A percentile compares a stretch with the other conserved stretches of the same genome.
These are phyloP conservation scores for Drosophila birchii DNA, from an alignment of 2,888 invertebrate genomes.

Conservation along the genomic window DNA sequence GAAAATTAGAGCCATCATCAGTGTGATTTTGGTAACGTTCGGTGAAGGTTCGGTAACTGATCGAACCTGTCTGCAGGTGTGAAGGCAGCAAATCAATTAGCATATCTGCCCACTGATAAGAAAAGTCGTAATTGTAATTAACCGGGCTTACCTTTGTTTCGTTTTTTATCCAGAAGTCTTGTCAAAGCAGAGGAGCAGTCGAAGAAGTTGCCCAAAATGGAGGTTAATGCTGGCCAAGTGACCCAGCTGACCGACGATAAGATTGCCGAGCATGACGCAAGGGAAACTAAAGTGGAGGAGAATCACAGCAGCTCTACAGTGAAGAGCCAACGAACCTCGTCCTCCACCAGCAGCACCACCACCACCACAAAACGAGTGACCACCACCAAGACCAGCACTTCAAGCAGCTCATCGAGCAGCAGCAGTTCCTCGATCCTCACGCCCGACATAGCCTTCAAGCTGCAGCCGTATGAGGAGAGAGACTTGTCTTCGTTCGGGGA, in stretches of 20 bases:
- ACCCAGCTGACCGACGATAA: slow-evolving; percentile 55
- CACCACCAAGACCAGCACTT: slow-evolving; percentile 64
- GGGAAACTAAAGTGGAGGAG: slow-evolving; percentile 35
- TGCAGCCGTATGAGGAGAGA: slow-evolving; percentile 80
- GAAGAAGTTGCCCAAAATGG: slow-evolving; percentile 71
- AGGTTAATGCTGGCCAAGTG: slow-evolving; percentile 35
- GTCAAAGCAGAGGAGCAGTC: slow-evolving; percentile 82
- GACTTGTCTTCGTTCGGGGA: slow-evolving; percentile 47
- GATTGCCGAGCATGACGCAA: slow-evolving; percentile 60
- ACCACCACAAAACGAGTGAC: slow-evolving; percentile 62
- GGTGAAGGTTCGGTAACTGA: slow-evolving; percentile 52
- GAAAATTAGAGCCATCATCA: slow-evolving; percentile 48
- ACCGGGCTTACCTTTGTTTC: slow-evolving; percentile 34
- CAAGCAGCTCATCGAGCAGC: slow-evolving; percentile 33
- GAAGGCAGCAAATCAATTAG: slow-evolving; percentile 62
- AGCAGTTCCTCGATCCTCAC: slow-evolving; percentile 9
- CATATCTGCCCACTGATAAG: slow-evolving; percentile 63
- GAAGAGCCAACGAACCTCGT: slow-evolving; percentile 52
- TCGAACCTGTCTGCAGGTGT: slow-evolving; percentile 31
- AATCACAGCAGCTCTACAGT: slow-evolving; percentile 44
- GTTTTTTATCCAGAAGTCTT: slow-evolving; percentile 72
- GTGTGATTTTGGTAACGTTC: slow-evolving; percentile 59
- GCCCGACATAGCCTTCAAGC: slow-evolving; percentile 68
- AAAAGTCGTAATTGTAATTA: slow-evolving; percentile 60
- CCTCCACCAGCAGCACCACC: slow-evolving; percentile 26